Evolutionary conservation across 2,888 invertebrate species (phyloP).

Genomic region (Itoplectis maculator): DNA sequence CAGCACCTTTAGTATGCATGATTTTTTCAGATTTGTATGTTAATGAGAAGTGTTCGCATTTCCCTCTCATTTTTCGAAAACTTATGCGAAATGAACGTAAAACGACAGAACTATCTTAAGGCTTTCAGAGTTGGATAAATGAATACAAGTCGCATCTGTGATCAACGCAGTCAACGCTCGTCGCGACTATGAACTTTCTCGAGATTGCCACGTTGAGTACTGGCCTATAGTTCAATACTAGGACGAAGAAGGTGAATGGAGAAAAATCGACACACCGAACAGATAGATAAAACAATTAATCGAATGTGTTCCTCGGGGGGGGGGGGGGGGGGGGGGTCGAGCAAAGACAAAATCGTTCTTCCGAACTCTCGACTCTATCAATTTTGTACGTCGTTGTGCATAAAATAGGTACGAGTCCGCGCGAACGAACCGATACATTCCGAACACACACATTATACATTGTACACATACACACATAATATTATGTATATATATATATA

Average conservation of each 20-base stretch:
- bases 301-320: constrained; percentile 24
- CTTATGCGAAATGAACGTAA: not conserved
- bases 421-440: constrained; percentile 34
- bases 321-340: too few relatives aligned
- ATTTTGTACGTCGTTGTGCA: constrained; percentile 23
- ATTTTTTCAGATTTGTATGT: too few relatives aligned
- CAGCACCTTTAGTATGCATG: too few relatives aligned
- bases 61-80: too few relatives aligned
- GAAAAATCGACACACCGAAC: not conserved
- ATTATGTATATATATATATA: constrained; percentile 39
- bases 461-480: constrained; percentile 8
- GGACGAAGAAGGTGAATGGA: not conserved
- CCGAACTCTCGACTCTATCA: not conserved
- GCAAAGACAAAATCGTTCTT: constrained; percentile 12
- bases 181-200: constrained; percentile 61
- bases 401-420: constrained; percentile 3
- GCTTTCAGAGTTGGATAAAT: constrained; percentile 10
- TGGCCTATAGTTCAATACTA: constrained; percentile 57
- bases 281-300: not conserved
- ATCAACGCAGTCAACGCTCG: constrained; percentile 56
- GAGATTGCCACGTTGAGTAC: constrained; percentile 62
- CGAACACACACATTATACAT: constrained; percentile 40
- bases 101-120: not conserved
- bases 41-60: too few relatives aligned
- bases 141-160: constrained; percentile 59